Conservation (phyloP, 2,113 vertebrate genomes). For the Reinhardtius hippoglossoides region DNA sequence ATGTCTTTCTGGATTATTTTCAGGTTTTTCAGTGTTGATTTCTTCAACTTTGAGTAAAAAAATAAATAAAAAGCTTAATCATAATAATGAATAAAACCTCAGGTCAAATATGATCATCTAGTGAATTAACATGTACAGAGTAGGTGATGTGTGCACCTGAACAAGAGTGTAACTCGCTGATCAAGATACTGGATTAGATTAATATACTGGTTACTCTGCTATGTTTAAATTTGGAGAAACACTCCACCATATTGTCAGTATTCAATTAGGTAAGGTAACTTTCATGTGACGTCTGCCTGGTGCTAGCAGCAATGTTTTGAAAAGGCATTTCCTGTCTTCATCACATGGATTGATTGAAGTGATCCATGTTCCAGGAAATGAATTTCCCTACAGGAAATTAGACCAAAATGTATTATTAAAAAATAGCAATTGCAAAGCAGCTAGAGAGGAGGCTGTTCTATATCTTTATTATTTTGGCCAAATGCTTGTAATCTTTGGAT, state of each 20-base stretch:
- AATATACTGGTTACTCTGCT: not conserved
- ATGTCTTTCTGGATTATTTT: too few species aligned
- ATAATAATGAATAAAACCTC: not conserved
- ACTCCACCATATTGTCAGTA: not conserved
- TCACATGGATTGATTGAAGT: constrained; percentile 13
- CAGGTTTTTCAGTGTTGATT: not conserved
- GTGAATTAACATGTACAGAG: not conserved
- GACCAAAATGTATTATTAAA: constrained; percentile 1
- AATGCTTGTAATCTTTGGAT: constrained; percentile 6
- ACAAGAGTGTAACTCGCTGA: not conserved
- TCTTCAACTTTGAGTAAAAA: not conserved
- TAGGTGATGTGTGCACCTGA: not conserved
- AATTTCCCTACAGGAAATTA: constrained; percentile 40
- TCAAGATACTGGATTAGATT: not conserved
- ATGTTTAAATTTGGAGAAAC: not conserved
- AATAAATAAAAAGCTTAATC: not conserved
- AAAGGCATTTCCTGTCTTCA: constrained; percentile 12
- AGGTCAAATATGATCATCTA: not conserved
- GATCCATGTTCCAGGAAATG: constrained; percentile 28
- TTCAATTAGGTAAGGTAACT: not conserved
- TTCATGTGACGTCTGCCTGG: not conserved
- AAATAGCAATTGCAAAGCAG: not conserved
- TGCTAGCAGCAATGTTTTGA: not conserved
- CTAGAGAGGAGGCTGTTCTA: not conserved
- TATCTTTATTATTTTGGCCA: constrained; percentile 25